phyloP scores from a whole-genome alignment of 2,888 invertebrate genomes.

The Xestia rhomboidea region DNA sequence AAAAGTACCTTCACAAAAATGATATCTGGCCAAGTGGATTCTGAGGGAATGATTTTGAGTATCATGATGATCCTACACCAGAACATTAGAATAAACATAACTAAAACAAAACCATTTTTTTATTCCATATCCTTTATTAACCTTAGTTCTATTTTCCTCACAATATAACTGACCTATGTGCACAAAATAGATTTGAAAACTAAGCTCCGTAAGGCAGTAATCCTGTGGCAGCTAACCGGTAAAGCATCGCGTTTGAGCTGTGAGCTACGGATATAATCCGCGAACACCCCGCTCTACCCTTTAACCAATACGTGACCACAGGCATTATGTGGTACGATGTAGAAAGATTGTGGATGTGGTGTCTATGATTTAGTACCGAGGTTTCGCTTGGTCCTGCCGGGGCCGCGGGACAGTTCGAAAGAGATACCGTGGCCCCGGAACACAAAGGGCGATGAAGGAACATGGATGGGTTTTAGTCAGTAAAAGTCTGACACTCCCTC shows the following conservation, averaged over 20 bases:
- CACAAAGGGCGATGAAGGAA: too few relatives aligned
- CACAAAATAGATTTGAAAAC: constrained; percentile 56
- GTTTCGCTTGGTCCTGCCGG: too few relatives aligned
- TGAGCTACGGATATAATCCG: constrained; percentile 81
- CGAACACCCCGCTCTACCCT: constrained; percentile 83
- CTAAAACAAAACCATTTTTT: neutral
- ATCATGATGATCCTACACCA: neutral
- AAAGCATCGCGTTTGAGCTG: constrained; percentile 69
- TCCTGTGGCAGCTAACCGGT: constrained; percentile 63
- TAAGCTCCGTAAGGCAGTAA: constrained; percentile 68
- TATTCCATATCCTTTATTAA: neutral
- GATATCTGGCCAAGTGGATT: neutral
- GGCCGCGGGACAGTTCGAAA: too few relatives aligned
- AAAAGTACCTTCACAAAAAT: neutral
- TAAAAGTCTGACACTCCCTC: too few relatives aligned
- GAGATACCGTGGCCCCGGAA: too few relatives aligned
- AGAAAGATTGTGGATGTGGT: constrained; percentile 69
- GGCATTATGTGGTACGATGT: constrained; percentile 70
- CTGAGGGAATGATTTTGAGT: neutral
- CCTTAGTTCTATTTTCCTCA: neutral
- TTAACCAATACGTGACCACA: constrained; percentile 90
- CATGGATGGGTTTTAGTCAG: too few relatives aligned
- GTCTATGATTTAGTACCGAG: neutral
- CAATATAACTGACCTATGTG: constrained; percentile 26
- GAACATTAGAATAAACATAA: neutral